A percentile compares a stretch with the other conserved stretches of the same genome.
Evolutionary conservation across 2,113 vertebrate species (phyloP).

Genomic region (Datnioides undecimradiatus): DNA sequence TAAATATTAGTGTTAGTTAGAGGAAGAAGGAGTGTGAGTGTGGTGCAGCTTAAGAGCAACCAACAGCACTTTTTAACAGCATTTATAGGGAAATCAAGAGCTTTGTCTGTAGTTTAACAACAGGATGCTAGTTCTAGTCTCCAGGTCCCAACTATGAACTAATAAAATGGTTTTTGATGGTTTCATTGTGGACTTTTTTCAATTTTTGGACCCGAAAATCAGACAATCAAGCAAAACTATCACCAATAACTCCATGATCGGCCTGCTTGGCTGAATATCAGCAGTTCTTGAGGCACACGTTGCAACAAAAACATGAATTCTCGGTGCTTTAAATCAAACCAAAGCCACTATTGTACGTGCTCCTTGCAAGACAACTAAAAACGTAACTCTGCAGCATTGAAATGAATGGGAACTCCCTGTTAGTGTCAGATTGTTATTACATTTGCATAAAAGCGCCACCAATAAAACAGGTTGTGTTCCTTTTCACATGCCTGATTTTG

Average conservation of each 20-base stretch:
- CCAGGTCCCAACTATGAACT: no score
- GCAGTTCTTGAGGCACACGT: background rate
- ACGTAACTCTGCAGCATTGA: background rate
- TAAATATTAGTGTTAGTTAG: background rate
- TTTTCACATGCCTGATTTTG: no score
- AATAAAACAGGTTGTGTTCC: no score
- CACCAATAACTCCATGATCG: no score
- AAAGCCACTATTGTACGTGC: background rate
- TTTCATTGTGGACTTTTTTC: no score
- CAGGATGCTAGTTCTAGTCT: no score
- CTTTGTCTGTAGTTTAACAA: no score
- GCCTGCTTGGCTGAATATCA: background rate
- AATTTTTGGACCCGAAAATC: background rate
- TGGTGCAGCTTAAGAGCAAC: no score
- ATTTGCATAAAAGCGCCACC: no score
- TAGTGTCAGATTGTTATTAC: background rate
- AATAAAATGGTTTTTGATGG: no score
- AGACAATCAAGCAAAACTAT: background rate
- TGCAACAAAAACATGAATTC: background rate
- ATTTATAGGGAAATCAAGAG: no score
- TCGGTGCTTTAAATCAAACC: background rate
- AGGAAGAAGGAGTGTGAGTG: background rate
- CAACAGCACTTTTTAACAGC: no score
- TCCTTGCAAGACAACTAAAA: background rate
- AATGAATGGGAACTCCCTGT: background rate